Evolutionary conservation across 2,888 invertebrate species (phyloP), one percentile per base, ranked within the genome.

Genomic region (Ischnus inquisitorius): DNA sequence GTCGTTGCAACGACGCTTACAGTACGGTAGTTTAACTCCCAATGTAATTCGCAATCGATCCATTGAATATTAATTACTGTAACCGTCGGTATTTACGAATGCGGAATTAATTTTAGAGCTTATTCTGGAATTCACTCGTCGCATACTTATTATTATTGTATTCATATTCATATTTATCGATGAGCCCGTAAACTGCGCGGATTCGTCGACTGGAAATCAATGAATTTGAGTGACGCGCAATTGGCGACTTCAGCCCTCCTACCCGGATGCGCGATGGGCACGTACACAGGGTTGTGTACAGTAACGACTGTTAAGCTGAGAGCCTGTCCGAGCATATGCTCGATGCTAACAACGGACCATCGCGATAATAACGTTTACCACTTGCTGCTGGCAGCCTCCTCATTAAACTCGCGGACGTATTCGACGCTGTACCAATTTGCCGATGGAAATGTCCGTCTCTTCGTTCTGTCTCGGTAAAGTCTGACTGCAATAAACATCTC

Each of bases 191-290:
- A 69, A 14, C 12, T 69, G 12, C 22, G 46, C 14, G 16, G 16
- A 28, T 74, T 22, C 3, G 10, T 48, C 41, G 57, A 75, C 81
- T 48, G 84, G 74, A 84, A 79, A 84, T 78, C 74, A 78, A 81
- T 78, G 74, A 78, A 65, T 71, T 78, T 65, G 64, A 81, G 64
- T 78, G 74, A 78, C 71, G 80, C 62, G 77, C 51, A 43, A 74
- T 39, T 48, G 14, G 46, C 72, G 43, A 67, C 34, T 72, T 72
- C 72, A 64, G 68, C 62, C 64, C 64, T 64, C 43, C 57, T 60
- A 22, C 51, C 51, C 57, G 41, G 34, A 10, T 22, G 54, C 12
- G 12, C 5, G 8, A 34, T 34, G 8, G n/a, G n/a, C n/a, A 34
- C 34, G 34, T 8, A 0, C 8, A 34, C 19, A 54, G 16, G n/a